Evolutionary conservation across 2,888 invertebrate species (phyloP), one percentile per base, ranked within the genome.

Genomic region (Ganaspis brasiliensis): DNA sequence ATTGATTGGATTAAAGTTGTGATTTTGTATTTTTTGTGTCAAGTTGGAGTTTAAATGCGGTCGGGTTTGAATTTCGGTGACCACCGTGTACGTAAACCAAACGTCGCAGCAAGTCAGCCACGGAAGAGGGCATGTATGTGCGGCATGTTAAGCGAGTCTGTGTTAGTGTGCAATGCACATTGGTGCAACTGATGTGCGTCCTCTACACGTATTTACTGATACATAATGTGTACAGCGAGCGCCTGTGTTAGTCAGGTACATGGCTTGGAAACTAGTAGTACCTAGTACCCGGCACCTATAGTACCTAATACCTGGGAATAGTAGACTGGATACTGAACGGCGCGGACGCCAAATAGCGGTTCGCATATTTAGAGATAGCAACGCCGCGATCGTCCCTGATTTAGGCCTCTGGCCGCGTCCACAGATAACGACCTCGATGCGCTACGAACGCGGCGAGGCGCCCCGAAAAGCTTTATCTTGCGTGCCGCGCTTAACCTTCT

Each of bases 301-400:
- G 89, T 91, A 91, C 40, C 63, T 56, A 21, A 89, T 89, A 89
- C 89, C 87, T 45, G 45, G n/a, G 24, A 67, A 45, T 45, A 67
- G 67, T 67, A 26, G 88, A 87, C 88, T 89, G 87, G 87, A 86
- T 88, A 67, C 45, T 67, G 88, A 52, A 52, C 87, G 86, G 83
- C 82, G 86, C 82, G 87, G 85, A 87, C 87, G 87, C 87, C 86
- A 87, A 90, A 90, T 90, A 90, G 89, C 87, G 89, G 87, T 87
- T 87, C 89, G 89, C 91, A 89, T 91, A 91, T 89, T 90, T 89
- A 84, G 89, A 88, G 89, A 89, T 88, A 89, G 84, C 82, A 82
- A 82, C 73, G 85, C 84, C 83, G 83, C 85, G 86, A 86, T 87
- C 86, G 87, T 85, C 86, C 88, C 88, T 88, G 88, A 88, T 87